Evolutionary conservation across 2,113 vertebrate species (phyloP), one percentile per base, ranked within the genome.

Genomic region (Colistium nudipinnis): DNA sequence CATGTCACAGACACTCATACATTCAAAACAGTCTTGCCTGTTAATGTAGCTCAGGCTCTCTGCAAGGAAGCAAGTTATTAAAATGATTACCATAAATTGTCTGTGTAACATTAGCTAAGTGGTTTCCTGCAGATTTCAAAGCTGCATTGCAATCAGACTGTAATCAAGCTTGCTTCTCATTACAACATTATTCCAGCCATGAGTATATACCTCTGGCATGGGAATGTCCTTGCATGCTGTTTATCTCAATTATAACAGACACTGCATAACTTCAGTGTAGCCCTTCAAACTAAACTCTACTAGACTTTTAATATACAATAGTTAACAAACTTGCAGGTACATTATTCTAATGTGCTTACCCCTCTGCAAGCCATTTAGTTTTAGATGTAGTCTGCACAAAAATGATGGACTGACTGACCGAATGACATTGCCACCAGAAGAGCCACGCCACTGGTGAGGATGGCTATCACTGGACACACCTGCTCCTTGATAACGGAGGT

Each of bases 151-250:
- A n/a, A n/a, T n/a, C n/a, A n/a, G n/a, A 36, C 14, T 52, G 35
- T 20, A 63, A 59, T 64, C 47, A 54, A 7, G n/a, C n/a, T 44
- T 64, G 35, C 17, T 54, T 28, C 48, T 68, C 44, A 63, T 62
- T 52, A 57, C 22, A 31, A 39, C 39, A 10, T 49, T 62, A 28
- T 31, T 70, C 27, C 8, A 62, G 43, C 43, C 20, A 61, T 54
- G 25, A 36, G 33, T 45, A 74, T 60, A 47, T 36, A 6, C 36
- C 31, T 35, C 33, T 62, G 44, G 57, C 13, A 56, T 62, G 44
- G 57, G n/a, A 56, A 2, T 10, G 24, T 43, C 43, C 24, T 38
- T 19, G n/a, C 27, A 30, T 72, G 33, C 17, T 16, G 36, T 48
- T 28, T 12, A 35, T 27, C 25, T 11, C 28, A 59, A 27, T 60